phyloP scores from a whole-genome alignment of 1,140 invertebrate genomes.

The Diploscapter pachys region DNA sequence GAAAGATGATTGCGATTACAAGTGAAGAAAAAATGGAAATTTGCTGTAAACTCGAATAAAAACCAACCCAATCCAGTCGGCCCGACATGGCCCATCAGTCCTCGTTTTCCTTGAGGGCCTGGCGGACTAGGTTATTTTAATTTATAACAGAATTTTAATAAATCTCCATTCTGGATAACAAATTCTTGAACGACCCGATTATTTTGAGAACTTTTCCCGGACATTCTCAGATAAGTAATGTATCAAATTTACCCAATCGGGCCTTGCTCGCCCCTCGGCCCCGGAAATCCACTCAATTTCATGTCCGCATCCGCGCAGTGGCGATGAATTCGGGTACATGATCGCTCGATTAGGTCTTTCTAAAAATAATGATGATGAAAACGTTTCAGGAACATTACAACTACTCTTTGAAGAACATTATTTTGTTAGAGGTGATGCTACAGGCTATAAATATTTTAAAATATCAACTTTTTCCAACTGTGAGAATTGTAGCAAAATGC shows the following conservation, averaged over 20 bases:
- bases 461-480: too few species aligned
- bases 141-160: slow-evolving; percentile 28
- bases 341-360: slow-evolving; percentile 56
- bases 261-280: slow-evolving; percentile 41
- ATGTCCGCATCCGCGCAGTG: slow-evolving; percentile 54
- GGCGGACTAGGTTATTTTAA: too few species aligned
- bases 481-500: too few species aligned
- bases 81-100: slow-evolving; percentile 32
- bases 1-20: too few species aligned
- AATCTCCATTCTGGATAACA: too few species aligned
- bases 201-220: too few species aligned
- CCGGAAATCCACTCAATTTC: slow-evolving; percentile 50
- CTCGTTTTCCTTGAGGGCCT: slow-evolving; percentile 42
- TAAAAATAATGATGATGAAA: slow-evolving; percentile 10
- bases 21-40: too few species aligned
- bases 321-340: slow-evolving; percentile 51
- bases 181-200: too few species aligned
- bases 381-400: too few species aligned
- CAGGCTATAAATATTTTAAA: not conserved
- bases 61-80: slow-evolving; percentile 23
- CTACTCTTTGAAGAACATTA: too few species aligned
- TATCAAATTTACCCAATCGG: too few species aligned
- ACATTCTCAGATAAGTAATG: too few species aligned
- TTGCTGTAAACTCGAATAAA: not conserved
- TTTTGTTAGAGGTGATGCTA: not conserved